A percentile compares a stretch with the other conserved stretches of the same genome.
Evolutionary conservation across 1,140 invertebrate genomes (phyloP).

Genomic region (Pseudomyrmex dendroicus): DNA sequence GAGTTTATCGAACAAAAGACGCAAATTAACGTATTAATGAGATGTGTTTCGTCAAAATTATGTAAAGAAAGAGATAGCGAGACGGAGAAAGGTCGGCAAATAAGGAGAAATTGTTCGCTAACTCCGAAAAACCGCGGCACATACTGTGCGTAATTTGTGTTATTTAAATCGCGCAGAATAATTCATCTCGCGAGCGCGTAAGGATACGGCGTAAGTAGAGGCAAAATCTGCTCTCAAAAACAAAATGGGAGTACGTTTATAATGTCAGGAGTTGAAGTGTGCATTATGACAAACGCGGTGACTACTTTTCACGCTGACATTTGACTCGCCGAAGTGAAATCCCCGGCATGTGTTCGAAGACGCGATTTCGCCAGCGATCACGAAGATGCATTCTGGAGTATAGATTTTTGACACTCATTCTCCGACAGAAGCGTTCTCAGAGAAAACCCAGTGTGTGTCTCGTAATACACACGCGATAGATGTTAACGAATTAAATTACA

Average conservation of each 20-base stretch:
- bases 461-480: conserved; percentile 7
- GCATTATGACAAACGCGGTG: conserved; percentile 7
- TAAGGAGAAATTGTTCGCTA: conserved; percentile 58
- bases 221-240: neutral
- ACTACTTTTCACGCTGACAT: conserved; percentile 37
- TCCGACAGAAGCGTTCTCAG: neutral
- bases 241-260: conserved; percentile 1
- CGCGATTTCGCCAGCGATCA: conserved; percentile 14
- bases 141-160: conserved; percentile 46
- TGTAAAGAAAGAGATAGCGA: conserved; percentile 62
- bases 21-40: neutral
- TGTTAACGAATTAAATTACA: conserved; percentile 22
- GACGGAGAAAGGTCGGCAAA: conserved; percentile 72
- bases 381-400: conserved; percentile 20
- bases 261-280: conserved; percentile 20
- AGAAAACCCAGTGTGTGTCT: conserved; percentile 12
- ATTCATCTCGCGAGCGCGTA: no score
- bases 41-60: conserved; percentile 61
- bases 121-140: neutral
- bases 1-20: neutral
- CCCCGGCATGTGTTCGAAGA: conserved; percentile 1
- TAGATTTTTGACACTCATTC: conserved; percentile 18
- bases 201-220: no score
- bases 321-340: conserved; percentile 41
- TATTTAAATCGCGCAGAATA: conserved; percentile 1